Evolutionary conservation across 1,140 invertebrate genomes (phyloP), one percentile per base, ranked within the genome.

Genomic region (Tetragnatha versicolor): DNA sequence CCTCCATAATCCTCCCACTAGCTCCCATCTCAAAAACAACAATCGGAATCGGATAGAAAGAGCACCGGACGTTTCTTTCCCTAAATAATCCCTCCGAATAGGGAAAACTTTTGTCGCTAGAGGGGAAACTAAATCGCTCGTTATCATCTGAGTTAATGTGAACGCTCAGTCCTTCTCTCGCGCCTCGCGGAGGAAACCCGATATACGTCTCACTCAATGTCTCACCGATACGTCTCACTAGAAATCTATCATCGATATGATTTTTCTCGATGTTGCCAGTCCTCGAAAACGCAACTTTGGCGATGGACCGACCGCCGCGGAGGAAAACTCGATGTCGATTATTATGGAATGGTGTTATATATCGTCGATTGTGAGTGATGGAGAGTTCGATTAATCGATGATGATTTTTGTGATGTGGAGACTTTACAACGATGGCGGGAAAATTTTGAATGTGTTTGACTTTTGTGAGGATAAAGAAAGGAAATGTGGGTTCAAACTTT

Each of bases 141-240:
- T 55, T 70, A 70, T 70, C 68, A 33, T 70, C 37, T 70, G 31
- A 70, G 68, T 70, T 70, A 70, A 70, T 70, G 33, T 55, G 47
- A 55, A 25, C 12, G 35, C 49, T 70, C 68, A 55, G 47, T 70
- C 35, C 37, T 22, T 53, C 55, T 37, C 68, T 25, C n/a, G 37
- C 39, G 29, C 47, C 14, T 61, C 20, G 10, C 14, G 20, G 58
- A 35, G n/a, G 68, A 29, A 70, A 35, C 12, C 68, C 49, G 68
- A 55, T 70, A 70, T 39, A 33, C 37, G 20, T 17, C 42, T 47
- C 20, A 27, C 37, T n/a, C 25, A 20, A n/a, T n/a, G 55, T 17
- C 55, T 31, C 25, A 65, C 22, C 61, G 39, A 65, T 65, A n/a
- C n/a, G n/a, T n/a, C n/a, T n/a, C n/a, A n/a, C n/a, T n/a, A n/a